Conservation (phyloP, 2,797 vertebrate genomes). For the Hoplostethus atlanticus region DNA sequence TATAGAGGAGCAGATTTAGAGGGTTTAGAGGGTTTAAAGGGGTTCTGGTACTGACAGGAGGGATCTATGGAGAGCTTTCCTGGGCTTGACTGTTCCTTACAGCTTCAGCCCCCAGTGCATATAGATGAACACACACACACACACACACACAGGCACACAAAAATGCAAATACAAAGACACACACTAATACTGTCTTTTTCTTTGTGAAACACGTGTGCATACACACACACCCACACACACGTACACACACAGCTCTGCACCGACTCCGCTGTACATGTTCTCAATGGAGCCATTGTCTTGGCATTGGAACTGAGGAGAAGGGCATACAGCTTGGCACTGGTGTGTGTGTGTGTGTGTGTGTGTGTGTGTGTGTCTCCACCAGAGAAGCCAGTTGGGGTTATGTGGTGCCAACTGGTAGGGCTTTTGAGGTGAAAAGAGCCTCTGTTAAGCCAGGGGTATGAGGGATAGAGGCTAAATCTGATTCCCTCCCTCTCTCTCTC, state of each 20-base stretch:
- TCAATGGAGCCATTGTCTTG: constrained; percentile 68
- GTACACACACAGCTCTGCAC: not conserved
- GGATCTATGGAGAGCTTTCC: constrained; percentile 18
- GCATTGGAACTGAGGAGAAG: constrained; percentile 30
- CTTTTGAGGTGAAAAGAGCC: constrained; percentile 59
- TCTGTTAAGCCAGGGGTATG: constrained; percentile 39
- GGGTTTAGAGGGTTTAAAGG: not conserved
- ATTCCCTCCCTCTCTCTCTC: constrained; percentile 1
- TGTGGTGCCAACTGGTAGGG: constrained; percentile 66
- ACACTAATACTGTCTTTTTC: no score
- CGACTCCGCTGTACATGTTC: not conserved
- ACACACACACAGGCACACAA: no score
- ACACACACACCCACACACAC: not conserved
- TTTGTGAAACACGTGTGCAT: no score
- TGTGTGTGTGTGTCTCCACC: constrained; percentile 12
- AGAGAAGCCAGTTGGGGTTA: constrained; percentile 53
- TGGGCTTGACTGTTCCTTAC: constrained; percentile 1
- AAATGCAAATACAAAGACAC: no score
- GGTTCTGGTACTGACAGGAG: constrained; percentile 8
- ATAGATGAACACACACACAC: no score
- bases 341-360: constrained; percentile 14
- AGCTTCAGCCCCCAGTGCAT: not conserved
- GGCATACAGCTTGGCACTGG: constrained; percentile 43
- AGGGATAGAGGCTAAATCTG: constrained; percentile 17
- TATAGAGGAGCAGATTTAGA: constrained; percentile 4